A percentile compares a stretch with the other conserved stretches of the same genome.
phyloP scores from a whole-genome alignment of 2,888 invertebrate genomes.

The Acholoe squamosa region DNA sequence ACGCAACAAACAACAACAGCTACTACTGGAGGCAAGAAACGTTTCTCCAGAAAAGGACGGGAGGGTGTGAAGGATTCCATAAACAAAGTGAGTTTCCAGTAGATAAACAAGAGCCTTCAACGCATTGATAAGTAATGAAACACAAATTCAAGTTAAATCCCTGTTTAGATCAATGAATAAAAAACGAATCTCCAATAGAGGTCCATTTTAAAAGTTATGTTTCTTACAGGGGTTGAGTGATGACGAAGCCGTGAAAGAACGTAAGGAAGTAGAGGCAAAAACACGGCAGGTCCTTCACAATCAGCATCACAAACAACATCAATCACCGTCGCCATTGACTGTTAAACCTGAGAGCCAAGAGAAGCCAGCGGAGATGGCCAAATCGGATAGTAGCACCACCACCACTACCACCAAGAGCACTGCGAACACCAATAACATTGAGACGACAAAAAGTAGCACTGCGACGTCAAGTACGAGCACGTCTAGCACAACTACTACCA shows the following conservation, averaged over 20 bases:
- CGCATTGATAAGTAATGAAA: not conserved
- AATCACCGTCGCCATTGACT: not conserved
- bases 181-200: too few species aligned
- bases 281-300: constrained; percentile 45
- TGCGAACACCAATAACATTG: constrained; percentile 81
- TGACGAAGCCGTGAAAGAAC: constrained; percentile 58
- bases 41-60: constrained; percentile 60
- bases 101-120: not conserved
- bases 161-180: too few species aligned
- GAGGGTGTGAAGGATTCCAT: constrained; percentile 50
- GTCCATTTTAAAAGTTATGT: too few species aligned
- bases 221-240: constrained; percentile 49
- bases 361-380: constrained; percentile 66
- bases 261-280: constrained; percentile 54
- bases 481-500: constrained; percentile 84
- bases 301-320: constrained; percentile 58
- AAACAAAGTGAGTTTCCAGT: constrained; percentile 30
- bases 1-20: constrained; percentile 68
- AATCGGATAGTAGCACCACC: constrained; percentile 79
- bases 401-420: constrained; percentile 87
- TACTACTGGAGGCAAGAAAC: constrained; percentile 46
- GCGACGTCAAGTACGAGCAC: constrained; percentile 46
- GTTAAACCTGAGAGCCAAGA: constrained; percentile 63
- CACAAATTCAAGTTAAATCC: too few species aligned
- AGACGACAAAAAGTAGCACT: constrained; percentile 59